phyloP scores from a whole-genome alignment of 1,140 invertebrate species.

The Aphelenchoides besseyi region DNA sequence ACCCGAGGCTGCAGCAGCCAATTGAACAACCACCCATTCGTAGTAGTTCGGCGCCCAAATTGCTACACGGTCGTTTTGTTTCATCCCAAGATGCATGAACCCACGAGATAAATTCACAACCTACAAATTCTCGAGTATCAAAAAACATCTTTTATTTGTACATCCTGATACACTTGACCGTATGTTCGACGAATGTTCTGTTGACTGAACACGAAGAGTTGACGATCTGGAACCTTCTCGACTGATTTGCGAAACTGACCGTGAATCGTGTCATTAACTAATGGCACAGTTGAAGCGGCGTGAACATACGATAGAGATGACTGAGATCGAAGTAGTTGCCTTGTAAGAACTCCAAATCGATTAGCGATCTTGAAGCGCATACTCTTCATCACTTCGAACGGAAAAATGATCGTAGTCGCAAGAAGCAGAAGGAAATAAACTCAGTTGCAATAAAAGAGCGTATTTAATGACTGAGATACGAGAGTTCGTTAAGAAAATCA shows the following conservation, averaged over 20 bases:
- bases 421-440: too few species aligned
- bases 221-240: constrained; percentile 25
- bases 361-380: too few species aligned
- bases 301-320: constrained; percentile 27
- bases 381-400: too few species aligned
- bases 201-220: constrained; percentile 31
- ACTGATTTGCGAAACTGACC: not conserved
- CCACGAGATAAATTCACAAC: constrained; percentile 76
- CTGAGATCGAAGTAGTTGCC: not conserved
- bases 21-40: constrained; percentile 75
- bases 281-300: constrained; percentile 23
- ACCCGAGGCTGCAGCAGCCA: constrained; percentile 77
- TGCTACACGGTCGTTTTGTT: constrained; percentile 76
- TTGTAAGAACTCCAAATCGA: too few species aligned
- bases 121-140: constrained; percentile 62
- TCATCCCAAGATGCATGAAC: constrained; percentile 72
- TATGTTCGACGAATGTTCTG: constrained; percentile 35
- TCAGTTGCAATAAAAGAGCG: too few species aligned
- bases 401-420: too few species aligned
- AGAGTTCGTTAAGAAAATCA: too few species aligned
- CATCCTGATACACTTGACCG: constrained; percentile 12
- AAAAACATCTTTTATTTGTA: not conserved
- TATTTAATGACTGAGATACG: too few species aligned
- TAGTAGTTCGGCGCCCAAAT: constrained; percentile 80
- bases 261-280: constrained; percentile 16